These are phyloP conservation scores for Alethe castanea DNA, from an alignment of 2,113 vertebrate species.

Conservation along the genomic window DNA sequence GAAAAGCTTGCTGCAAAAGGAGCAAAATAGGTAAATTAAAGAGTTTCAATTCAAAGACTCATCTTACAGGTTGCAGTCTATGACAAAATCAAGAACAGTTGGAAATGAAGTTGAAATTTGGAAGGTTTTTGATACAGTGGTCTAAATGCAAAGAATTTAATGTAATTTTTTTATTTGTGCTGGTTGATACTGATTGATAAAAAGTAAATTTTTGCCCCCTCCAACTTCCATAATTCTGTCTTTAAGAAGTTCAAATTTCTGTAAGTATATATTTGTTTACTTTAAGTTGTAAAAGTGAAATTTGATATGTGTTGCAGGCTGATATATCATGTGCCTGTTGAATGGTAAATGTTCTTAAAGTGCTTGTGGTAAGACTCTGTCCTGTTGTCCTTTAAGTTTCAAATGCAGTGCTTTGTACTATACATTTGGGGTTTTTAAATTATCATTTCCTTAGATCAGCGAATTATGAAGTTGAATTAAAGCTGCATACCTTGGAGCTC, in stretches of 20 bases:
- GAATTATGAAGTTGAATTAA: slow-evolving; percentile 56
- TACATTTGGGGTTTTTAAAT: neutral
- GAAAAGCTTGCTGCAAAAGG: slow-evolving; percentile 72
- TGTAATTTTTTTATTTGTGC: neutral
- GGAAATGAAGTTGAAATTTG: neutral
- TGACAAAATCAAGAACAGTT: neutral
- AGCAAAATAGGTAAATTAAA: slow-evolving; percentile 78
- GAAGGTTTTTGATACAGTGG: neutral
- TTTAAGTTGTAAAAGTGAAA: neutral
- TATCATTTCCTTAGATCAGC: slow-evolving; percentile 50
- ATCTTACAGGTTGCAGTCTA: neutral
- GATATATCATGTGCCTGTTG: neutral
- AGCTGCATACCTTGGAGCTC: slow-evolving; percentile 59
- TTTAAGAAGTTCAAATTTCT: neutral
- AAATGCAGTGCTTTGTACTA: neutral
- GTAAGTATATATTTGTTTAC: neutral
- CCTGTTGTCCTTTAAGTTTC: neutral
- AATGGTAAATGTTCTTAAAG: neutral
- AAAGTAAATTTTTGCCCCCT: neutral
- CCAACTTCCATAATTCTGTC: neutral
- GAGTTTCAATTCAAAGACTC: neutral
- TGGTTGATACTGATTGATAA: neutral
- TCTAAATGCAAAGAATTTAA: neutral
- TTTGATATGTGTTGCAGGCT: neutral
- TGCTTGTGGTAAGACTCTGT: neutral